A percentile compares a stretch with the other conserved stretches of the same genome.
Evolutionary conservation across 64 coral and sea anemone species (phyloP).

Genomic region (Pocillopora damicornis): DNA sequence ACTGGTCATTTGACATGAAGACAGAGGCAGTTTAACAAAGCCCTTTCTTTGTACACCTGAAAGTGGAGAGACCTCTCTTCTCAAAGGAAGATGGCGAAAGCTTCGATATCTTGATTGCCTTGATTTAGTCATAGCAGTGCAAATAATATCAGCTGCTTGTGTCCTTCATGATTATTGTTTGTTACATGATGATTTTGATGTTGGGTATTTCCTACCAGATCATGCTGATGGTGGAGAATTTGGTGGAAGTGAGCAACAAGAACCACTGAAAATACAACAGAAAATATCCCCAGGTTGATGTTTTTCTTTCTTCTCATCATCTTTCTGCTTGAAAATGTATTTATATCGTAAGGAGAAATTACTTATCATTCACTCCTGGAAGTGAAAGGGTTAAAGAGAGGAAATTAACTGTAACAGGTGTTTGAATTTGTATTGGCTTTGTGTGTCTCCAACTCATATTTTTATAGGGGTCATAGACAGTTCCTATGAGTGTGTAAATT

Average conservation of each 20-base stretch:
- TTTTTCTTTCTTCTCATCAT: too few species aligned
- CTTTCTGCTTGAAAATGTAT: too few species aligned
- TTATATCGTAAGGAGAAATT: too few species aligned
- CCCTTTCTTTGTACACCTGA: conserved; percentile 15
- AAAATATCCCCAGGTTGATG: too few species aligned
- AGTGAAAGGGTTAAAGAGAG: too few species aligned
- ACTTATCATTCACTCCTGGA: too few species aligned
- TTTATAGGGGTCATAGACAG: too few species aligned
- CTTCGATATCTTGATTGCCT: conserved; percentile 41
- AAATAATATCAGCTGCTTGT: conserved; percentile 44
- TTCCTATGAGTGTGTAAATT: too few species aligned
- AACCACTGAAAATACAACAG: too few species aligned
- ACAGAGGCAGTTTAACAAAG: conserved; percentile 13
- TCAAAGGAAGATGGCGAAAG: conserved; percentile 68
- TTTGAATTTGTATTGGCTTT: too few species aligned
- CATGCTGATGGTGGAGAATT: conserved; percentile 28
- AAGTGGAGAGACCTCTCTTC: conserved; percentile 43
- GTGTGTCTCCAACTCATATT: too few species aligned
- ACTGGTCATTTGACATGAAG: not conserved
- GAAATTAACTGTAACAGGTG: too few species aligned
- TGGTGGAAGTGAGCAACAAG: not conserved
- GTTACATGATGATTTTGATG: conserved; percentile 51
- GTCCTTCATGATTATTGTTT: conserved; percentile 57
- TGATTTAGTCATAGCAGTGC: conserved; percentile 39
- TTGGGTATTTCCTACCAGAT: conserved; percentile 15